Evolutionary conservation across 1,140 invertebrate genomes (phyloP), one percentile per base, ranked within the genome.

Genomic region (Drosophila pectinifera): DNA sequence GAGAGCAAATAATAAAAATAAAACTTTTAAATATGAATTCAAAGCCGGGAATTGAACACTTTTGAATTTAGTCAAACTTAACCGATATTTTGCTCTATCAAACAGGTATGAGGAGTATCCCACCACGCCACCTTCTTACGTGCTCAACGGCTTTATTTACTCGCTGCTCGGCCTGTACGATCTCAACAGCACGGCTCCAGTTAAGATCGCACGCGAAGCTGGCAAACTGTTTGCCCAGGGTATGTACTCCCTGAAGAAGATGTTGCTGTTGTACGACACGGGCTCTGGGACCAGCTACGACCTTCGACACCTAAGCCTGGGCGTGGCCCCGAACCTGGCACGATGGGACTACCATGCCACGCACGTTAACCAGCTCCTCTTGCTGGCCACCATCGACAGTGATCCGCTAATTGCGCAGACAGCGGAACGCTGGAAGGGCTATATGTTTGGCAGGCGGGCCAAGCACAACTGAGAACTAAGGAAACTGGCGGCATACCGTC

Each of bases 91-190:
- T 20, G 10, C 0, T 22, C 3, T 28, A 1, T n/a, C 13, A 34
- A 36, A 5, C 16, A 98, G 97, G 97, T 99, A 98, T 91, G 99
- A 99, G 93, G 99, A 99, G 91, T 99, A 99, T 93, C 99, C 99
- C 5, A 99, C 99, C 0, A 96, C 95, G 36, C 98, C 98, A 0
- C 94, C 97, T 5, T 97, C 97, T 4, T 99, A 98, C 93, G 98
- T 99, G 8, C 95, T 99, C 2, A 99, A 99, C 93, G 99, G 99
- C 28, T 99, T 99, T 93, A 99, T 99, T 79, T 99, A 99, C 93
- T 98, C 98, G 0, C 94, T 99, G 2, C 95, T 99, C 58, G 99
- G 99, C 4, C 94, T 99, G 0, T 99, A 99, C 91, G 98, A 99
- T 93, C 93, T 99, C 26, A 95, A 95, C 78, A 95, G 94, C 81